These are phyloP conservation scores for Noctuana brunneofusca DNA, from an alignment of 2,888 invertebrate species.

Conservation along the genomic window DNA sequence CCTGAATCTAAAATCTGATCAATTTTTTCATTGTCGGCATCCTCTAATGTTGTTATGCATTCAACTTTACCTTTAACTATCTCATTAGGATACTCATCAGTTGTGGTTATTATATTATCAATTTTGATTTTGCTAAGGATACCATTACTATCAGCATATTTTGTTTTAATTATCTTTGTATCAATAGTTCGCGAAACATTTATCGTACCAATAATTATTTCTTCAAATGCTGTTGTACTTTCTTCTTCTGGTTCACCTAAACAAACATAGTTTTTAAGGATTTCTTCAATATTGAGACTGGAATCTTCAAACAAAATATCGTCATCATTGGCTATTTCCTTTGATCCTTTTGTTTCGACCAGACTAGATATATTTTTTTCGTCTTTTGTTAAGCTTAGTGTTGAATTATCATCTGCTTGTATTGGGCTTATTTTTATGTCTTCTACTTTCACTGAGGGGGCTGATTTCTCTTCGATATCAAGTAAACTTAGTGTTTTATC, in stretches of 20 bases:
- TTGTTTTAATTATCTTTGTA: constrained; percentile 43
- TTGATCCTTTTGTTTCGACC: constrained; percentile 30
- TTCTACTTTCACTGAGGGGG: neutral
- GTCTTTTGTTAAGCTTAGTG: neutral
- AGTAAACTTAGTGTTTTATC: too few species aligned
- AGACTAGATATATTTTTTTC: constrained; percentile 36
- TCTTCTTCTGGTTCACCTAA: constrained; percentile 40
- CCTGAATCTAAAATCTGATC: constrained; percentile 29
- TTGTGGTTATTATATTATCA: constrained; percentile 45
- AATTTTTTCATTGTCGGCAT: neutral
- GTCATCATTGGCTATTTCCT: constrained; percentile 33
- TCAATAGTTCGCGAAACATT: constrained; percentile 42
- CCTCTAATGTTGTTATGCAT: constrained; percentile 14
- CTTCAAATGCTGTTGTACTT: constrained; percentile 37
- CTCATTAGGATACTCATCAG: constrained; percentile 51
- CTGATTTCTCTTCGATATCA: neutral
- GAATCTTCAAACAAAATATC: neutral
- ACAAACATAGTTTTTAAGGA: constrained; percentile 21
- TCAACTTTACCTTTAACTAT: constrained; percentile 44
- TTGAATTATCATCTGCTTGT: neutral
- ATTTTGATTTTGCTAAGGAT: constrained; percentile 45
- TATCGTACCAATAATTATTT: constrained; percentile 40
- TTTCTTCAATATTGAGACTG: constrained; percentile 21
- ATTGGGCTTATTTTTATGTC: neutral
- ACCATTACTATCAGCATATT: constrained; percentile 41